phyloP scores from a whole-genome alignment of 1,140 invertebrate species.

The Drosophila azteca region DNA sequence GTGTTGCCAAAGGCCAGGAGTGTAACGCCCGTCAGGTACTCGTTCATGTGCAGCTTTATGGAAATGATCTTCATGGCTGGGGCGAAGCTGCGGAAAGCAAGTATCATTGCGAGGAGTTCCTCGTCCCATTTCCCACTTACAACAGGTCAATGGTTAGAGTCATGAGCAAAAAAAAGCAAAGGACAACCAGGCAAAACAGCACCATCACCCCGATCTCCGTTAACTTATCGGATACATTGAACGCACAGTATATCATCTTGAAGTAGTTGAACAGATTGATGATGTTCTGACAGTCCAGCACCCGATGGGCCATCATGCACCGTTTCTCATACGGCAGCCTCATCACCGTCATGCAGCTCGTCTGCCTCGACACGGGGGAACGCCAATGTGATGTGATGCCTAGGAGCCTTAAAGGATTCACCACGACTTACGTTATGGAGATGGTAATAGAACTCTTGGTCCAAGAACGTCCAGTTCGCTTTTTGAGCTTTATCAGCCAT shows the following conservation, averaged over 20 bases:
- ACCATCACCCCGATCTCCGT: background rate
- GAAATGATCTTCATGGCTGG: constrained; percentile 45
- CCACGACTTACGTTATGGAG: too few relatives aligned
- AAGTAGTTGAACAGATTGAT: constrained; percentile 26
- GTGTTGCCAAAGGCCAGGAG: constrained; percentile 51
- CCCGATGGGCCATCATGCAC: background rate
- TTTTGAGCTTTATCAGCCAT: too few relatives aligned
- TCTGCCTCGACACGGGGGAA: too few relatives aligned
- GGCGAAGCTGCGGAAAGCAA: constrained; percentile 17
- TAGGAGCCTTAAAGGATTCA: too few relatives aligned
- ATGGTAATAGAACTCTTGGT: too few relatives aligned
- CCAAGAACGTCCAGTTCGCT: too few relatives aligned
- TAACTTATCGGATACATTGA: background rate
- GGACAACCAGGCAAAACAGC: constrained; percentile 7
- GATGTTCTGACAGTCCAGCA: constrained; percentile 5
- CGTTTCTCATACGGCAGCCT: background rate
- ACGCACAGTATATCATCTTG: constrained; percentile 19
- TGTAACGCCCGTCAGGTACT: constrained; percentile 54
- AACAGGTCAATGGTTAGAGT: background rate
- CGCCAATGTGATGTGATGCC: too few relatives aligned
- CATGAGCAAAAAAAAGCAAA: background rate
- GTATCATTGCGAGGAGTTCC: too few relatives aligned
- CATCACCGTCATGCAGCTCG: too few relatives aligned
- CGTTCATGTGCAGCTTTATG: constrained; percentile 43
- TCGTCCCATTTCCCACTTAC: background rate